Evolutionary conservation across 23 tunicate genomes (phyloP).

Genomic region (Styela plicata): DNA sequence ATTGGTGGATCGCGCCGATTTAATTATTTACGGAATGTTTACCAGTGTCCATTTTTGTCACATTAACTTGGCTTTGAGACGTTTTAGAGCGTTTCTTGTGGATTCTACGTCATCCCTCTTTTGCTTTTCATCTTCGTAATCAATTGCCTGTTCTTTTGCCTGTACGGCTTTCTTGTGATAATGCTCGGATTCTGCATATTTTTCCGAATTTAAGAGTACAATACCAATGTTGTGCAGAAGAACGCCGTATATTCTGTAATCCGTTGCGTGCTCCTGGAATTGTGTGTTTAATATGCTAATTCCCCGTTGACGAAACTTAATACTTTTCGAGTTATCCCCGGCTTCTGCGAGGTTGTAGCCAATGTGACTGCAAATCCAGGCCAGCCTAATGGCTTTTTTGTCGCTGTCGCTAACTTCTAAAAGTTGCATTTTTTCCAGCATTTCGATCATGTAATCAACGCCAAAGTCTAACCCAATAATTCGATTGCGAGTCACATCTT

Average conservation of each 20-base stretch:
- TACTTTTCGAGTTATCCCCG: neutral
- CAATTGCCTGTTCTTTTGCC: neutral
- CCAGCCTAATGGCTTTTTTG: neutral
- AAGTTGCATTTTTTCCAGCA: neutral
- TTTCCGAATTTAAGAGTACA: neutral
- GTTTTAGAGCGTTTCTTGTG: neutral
- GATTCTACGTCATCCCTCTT: neutral
- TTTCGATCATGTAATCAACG: constrained; percentile 8
- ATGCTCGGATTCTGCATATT: neutral
- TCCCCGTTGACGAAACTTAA: neutral
- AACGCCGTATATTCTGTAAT: neutral
- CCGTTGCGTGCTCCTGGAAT: neutral
- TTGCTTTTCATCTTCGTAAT: neutral
- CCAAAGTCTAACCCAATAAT: neutral
- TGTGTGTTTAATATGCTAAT: neutral
- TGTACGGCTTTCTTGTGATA: neutral
- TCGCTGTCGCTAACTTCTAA: neutral
- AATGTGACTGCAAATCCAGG: constrained; percentile 7
- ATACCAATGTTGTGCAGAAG: constrained; percentile 1
- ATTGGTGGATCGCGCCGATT: too few species aligned
- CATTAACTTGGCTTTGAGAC: neutral
- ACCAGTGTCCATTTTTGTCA: too few species aligned
- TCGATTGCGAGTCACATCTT: neutral
- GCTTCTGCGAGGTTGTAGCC: neutral
- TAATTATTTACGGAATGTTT: too few species aligned